Base-by-base conservation (phyloP, 2,888 invertebrate genomes). In the Mactromeris polynyma region DNA sequence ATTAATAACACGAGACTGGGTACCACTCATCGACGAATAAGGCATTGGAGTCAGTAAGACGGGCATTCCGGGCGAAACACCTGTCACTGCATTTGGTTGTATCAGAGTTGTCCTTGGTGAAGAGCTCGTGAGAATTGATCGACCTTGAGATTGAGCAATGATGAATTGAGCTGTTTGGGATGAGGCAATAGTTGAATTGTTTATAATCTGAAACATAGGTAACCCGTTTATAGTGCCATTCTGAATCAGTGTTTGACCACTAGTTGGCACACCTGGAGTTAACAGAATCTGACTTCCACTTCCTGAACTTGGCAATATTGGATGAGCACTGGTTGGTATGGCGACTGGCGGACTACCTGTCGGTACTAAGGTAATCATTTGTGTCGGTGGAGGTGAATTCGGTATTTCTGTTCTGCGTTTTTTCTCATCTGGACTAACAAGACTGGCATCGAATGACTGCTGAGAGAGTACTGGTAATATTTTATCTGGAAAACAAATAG, bases 181-280 rank as follows among this genome's bases (percentile, higher is more conserved):
- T 1, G 86, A 80, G n/a, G 78, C 46, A 33, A 81, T 83, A 64
- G 79, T 79, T 40, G 79, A 87, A 58, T 85, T 87, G 64, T 69
- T 86, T 26, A 92, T 38, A 46, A 92, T 81, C 42, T 92, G 90
- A 31, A 92, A 92, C 84, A 92, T 85, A 26, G 91, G 91, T 64
- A 92, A 42, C 7, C 90, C 90, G 73, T 92, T 90, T 1, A 90
- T 33, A 26, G 88, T 90, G 46, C 91, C 91, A 81, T 90, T 91
- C 73, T 90, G 91, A 38, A 91, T 87, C 3, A 91, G 51, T 51
- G 91, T 87, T 83, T 90, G 89, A 19, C 85, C 86, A 26, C 26
- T 78, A 1, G 78, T 17, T 38, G 77, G 11, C n/a, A 38, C 54
- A 38, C 36, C 26, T 17, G 87, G 85, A 9, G 89, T 33, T 36